Base-by-base conservation (phyloP, 2,888 invertebrate genomes). In the Ctena decussata region DNA sequence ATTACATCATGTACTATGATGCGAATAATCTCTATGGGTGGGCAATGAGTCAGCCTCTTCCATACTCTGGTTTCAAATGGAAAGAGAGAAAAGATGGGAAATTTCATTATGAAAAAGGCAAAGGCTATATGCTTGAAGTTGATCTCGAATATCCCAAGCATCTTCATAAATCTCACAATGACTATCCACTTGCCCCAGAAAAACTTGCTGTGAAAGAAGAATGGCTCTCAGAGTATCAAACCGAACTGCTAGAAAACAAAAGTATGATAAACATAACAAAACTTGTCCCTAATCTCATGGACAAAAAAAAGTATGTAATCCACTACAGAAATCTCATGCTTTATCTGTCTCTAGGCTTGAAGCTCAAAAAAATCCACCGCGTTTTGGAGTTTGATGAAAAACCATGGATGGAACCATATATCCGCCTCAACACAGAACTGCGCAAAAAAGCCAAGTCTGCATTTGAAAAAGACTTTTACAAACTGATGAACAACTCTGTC, bases 401-500 rank as follows among this genome's bases (percentile, higher is more conserved):
- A 60, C 60, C 60, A 5, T 60, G 60, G 24, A 6, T 60, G 30
- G 30, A 30, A 60, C 60, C 60, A 6, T 60, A 60, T 18, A 60
- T 30, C 8, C 11, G 30, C 27, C 30, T 60, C 6, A 49, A 60
- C 18, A 60, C 60, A 30, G 60, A 60, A 60, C 8, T 30, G 18
- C 27, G 30, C 3, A 60, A 60, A 30, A 30, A 60, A 30, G 60
- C 60, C 3, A 24, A 24, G 82, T 93, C 87, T 86, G 89, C 92
- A 32, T 95, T 95, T 85, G 93, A 94, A 77, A 77, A 95, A 93
- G 85, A 93, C 83, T 30, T 60, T n/a, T n/a, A n/a, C n/a, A n/a
- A n/a, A n/a, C n/a, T n/a, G n/a, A n/a, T n/a, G n/a, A n/a, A n/a
- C n/a, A 11, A 27, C 30, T 30, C 3, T 60, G 18, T 60, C 5